A percentile compares a stretch with the other conserved stretches of the same genome.
phyloP scores from a whole-genome alignment of 2,797 vertebrate species.

The Champsocephalus esox region DNA sequence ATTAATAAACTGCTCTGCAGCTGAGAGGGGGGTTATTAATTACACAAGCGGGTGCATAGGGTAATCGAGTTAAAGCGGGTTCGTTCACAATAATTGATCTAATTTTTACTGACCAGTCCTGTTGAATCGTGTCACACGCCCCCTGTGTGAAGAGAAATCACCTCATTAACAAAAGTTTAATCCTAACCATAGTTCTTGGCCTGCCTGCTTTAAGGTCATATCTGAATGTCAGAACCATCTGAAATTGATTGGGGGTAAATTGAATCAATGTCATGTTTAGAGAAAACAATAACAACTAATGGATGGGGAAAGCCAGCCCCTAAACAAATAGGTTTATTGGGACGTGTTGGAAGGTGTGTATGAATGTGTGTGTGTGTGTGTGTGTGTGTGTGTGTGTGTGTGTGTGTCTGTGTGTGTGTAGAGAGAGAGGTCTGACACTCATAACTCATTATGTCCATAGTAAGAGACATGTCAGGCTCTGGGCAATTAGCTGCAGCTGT shows the following conservation, averaged over 20 bases:
- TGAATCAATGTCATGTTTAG: slow-evolving; percentile 99
- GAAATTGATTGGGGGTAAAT: slow-evolving; percentile 99
- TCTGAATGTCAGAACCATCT: slow-evolving; percentile 99
- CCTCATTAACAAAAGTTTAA: slow-evolving; percentile 99
- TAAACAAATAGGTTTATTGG: slow-evolving; percentile 93
- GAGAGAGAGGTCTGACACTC: slow-evolving; percentile 81
- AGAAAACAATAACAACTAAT: slow-evolving; percentile 99
- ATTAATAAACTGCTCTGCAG: slow-evolving; percentile 96
- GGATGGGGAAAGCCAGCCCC: slow-evolving; percentile 91
- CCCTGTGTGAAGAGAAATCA: slow-evolving; percentile 93
- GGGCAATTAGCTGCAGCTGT: slow-evolving; percentile 91
- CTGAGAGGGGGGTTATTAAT: slow-evolving; percentile 91
- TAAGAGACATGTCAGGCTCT: slow-evolving; percentile 92
- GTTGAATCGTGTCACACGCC: slow-evolving; percentile 75
- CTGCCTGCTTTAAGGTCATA: slow-evolving; percentile 99
- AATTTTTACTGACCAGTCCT: slow-evolving; percentile 94
- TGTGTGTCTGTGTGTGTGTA: slow-evolving; percentile 16
- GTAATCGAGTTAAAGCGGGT: slow-evolving; percentile 97
- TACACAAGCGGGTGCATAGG: slow-evolving; percentile 91
- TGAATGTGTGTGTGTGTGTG: slow-evolving; percentile 1
- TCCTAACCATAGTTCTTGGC: slow-evolving; percentile 99
- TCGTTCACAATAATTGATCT: slow-evolving; percentile 99
- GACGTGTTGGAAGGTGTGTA: slow-evolving; percentile 74
- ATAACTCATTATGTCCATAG: slow-evolving; percentile 96
- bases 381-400: slow-evolving; percentile 17